Conservation (phyloP, 2,797 vertebrate genomes). For the Mallotus villosus region DNA sequence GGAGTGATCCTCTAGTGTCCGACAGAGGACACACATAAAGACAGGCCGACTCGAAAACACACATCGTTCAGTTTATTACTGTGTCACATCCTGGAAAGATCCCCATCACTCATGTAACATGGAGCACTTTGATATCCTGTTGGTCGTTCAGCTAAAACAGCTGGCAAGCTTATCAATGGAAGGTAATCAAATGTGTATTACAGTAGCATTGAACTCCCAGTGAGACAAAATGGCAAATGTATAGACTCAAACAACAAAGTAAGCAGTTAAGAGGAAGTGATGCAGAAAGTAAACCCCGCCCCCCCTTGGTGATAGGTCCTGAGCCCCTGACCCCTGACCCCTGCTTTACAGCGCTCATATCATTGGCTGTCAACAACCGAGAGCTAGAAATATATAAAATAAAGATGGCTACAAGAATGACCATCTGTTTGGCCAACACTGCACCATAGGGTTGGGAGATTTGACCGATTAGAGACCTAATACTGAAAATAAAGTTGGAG, state of each 20-base stretch:
- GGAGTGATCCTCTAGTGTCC: slow-evolving; percentile 2
- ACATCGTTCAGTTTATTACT: slow-evolving; percentile 36
- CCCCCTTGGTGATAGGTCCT: neutral
- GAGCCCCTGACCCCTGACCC: slow-evolving; percentile 70
- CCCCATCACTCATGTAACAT: slow-evolving; percentile 10
- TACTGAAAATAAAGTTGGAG: slow-evolving; percentile 39
- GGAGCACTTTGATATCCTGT: slow-evolving; percentile 20
- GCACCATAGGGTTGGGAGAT: slow-evolving; percentile 31
- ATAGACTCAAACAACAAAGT: slow-evolving; percentile 50
- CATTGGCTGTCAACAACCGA: slow-evolving; percentile 65
- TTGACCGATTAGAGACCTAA: slow-evolving; percentile 34
- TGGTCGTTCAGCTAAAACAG: slow-evolving; percentile 56
- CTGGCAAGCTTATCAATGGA: slow-evolving; percentile 51
- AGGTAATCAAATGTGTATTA: slow-evolving; percentile 36
- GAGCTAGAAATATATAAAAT: slow-evolving; percentile 38
- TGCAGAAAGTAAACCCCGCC: slow-evolving; percentile 46
- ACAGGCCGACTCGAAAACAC: slow-evolving; percentile 32
- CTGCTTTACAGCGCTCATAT: slow-evolving; percentile 53
- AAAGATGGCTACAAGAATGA: slow-evolving; percentile 6
- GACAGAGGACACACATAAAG: slow-evolving; percentile 47
- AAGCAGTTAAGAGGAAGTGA: slow-evolving; percentile 55
- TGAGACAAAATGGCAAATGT: slow-evolving; percentile 42
- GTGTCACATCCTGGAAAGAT: slow-evolving; percentile 13
- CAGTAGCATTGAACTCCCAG: slow-evolving; percentile 41
- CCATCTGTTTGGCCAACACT: slow-evolving; percentile 13